Base-by-base conservation (phyloP, 35 echinoderm and acorn worm species). In the Holothuria glaberrima region DNA sequence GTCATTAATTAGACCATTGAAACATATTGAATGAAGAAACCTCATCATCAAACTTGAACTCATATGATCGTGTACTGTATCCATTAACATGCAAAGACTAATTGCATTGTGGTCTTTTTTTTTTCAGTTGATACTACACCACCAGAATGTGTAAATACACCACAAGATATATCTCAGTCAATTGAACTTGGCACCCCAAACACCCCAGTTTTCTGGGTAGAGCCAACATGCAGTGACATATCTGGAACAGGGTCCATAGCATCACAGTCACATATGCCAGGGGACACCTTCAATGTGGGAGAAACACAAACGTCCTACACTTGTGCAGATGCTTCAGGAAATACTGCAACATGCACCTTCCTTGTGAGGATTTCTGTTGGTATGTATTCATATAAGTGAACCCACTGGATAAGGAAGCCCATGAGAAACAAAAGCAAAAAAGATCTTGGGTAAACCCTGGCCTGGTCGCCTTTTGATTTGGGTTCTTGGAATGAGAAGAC, bases 121-220 rank as follows among this genome's bases (percentile, higher is more conserved):
- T 46, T 16, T 79, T 41, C 35, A 79, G 75, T 79, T 79, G 75
- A 79, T 45, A 79, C 31, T 6, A 54, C 75, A 38, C 75, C 75
- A 79, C 75, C 75, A 48, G n/a, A 14, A 21, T 79, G 75, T 79
- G 35, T 45, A 26, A 79, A 79, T 54, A 45, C 44, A 16, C 75
- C 75, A 48, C 18, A 9, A 45, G 75, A 16, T 48, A 19, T 44
- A 22, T 45, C 44, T 79, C 30, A 44, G 35, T 9, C 22, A 79
- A 36, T 79, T 33, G 75, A 79, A 16, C 29, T 44, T 38, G 34
- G 34, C 44, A 19, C 18, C 4, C 35, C 75, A 20, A 36, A 36
- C 13, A 46, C 34, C 36, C 12, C 0, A 54, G 31, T 79, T 12
- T 33, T 12, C 35, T 79, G 30, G 30, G 46, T 22, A 79, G 75